Base-by-base conservation (phyloP, 2,113 vertebrate species). In the Chamaetylas fuelleborni region DNA sequence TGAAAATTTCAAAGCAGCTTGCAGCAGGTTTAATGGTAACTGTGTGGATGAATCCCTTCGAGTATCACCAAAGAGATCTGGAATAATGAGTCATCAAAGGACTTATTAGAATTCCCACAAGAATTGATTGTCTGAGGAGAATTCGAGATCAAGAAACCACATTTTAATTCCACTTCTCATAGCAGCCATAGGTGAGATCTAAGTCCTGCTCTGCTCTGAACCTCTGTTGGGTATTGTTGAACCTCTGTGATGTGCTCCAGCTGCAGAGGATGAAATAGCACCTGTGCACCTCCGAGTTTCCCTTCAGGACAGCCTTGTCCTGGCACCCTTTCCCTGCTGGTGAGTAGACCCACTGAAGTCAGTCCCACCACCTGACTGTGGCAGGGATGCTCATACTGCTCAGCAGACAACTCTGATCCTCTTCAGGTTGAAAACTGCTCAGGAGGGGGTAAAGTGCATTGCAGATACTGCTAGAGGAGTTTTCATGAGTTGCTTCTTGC, bases 331-430 rank as follows among this genome's bases (percentile, higher is more conserved):
- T 33, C 33, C 42, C 12, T 0, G 1, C 13, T 7, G 29, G 6
- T 42, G 17, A 28, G 51, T 65, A 53, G 36, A 17, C n/a, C 53
- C 1, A 0, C 33, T 26, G 34, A 18, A 51, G 72, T 47, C 77
- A 43, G 22, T 17, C 19, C 5, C 1, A 34, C 11, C 0, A 0
- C 23, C 50, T 1, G 1, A 7, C 54, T 3, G 1, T 6, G 19
- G 36, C 54, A 77, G 36, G 1, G 14, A 80, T 6, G 22, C 31
- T 74, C 33, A 4, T 5, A 25, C 36, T 34, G 24, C 61, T 65
- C 74, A 64, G 48, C 26, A 54, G 69, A 34, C 3, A 1, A 20
- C 34, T 58, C 34, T 11, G 66, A 64, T 50, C 43, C 60, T 64
- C 66, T 40, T 38, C 48, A 47, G 81, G 28, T 19, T 19, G 3